These are phyloP conservation scores for Nothoprocta perdicaria DNA, from an alignment of 2,113 vertebrate species.

Conservation along the genomic window DNA sequence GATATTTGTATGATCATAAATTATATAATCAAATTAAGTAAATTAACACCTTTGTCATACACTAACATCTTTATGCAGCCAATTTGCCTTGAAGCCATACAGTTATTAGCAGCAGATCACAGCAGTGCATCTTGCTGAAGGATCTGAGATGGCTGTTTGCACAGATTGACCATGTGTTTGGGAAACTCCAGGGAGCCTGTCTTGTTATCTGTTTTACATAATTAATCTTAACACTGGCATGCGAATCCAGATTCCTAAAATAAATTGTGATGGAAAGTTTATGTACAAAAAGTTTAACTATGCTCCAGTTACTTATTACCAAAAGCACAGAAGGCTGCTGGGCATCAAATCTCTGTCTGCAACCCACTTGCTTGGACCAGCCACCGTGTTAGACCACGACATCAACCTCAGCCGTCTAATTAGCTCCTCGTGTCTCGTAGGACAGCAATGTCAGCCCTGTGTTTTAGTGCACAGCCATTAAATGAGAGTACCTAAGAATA, in stretches of 20 bases:
- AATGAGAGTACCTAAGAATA: not conserved
- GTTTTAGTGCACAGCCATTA: not conserved
- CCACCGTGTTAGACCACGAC: not conserved
- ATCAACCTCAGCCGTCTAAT: not conserved
- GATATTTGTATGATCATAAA: not conserved
- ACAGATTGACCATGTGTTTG: rapidly evolving
- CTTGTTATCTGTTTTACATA: not conserved
- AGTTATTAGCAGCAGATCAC: not conserved
- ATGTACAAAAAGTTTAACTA: not conserved
- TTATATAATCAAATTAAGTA: not conserved
- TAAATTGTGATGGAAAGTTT: not conserved
- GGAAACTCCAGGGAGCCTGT: not conserved
- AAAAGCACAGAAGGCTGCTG: not conserved
- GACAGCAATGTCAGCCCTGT: not conserved
- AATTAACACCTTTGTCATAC: not conserved
- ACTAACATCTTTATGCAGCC: not conserved
- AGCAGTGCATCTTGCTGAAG: not conserved
- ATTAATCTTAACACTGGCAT: not conserved
- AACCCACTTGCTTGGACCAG: not conserved
- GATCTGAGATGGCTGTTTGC: not conserved
- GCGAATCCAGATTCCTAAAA: not conserved
- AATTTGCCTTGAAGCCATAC: not conserved
- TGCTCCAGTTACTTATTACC: not conserved
- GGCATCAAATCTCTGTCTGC: not conserved
- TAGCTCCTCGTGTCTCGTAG: not conserved